Evolutionary conservation across 2,888 invertebrate genomes (phyloP), one percentile per base, ranked within the genome.

Genomic region (Hydropsyche betteni): DNA sequence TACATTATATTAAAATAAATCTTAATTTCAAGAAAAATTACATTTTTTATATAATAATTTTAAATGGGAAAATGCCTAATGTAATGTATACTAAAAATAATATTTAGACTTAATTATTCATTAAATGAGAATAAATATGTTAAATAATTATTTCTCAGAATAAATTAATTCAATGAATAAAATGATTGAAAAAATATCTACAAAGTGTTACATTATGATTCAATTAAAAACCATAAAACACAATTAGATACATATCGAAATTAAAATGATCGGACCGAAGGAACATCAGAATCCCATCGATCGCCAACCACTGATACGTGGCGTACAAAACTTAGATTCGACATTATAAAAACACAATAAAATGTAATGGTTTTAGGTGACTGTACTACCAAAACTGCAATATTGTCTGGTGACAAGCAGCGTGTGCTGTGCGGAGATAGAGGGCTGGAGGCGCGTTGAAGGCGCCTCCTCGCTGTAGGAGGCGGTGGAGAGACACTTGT

Each of bases 351-450:
- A 24, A 24, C 24, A 24, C 24, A 24, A 24, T 24, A 24, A 24
- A 24, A 24, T 24, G 24, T 24, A 24, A 34, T 33, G 61, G 81
- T 81, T 79, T 79, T 87, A 88, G 90, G 90, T 91, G 91, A 90
- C 91, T 91, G 92, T 94, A 94, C 94, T 94, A 94, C 94, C 94
- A 93, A 94, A 94, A 93, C 94, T 94, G 94, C 93, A 94, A 93
- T 94, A 94, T 91, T 94, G 94, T 90, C 94, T 92, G 90, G 93
- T 92, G 90, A 92, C 91, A 88, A 92, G 91, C 88, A 92, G 90
- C 89, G 88, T 88, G 88, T 90, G 88, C 85, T 86, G 87, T 86
- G 87, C 88, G 88, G 89, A 86, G 88, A 86, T 81, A 78, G 81
- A 81, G 82, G 81, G 82, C 81, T 81, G 82, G 82, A 83, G 84